Evolutionary conservation across 2,888 invertebrate genomes (phyloP), one percentile per base, ranked within the genome.

Genomic region (Sesamia inferens): DNA sequence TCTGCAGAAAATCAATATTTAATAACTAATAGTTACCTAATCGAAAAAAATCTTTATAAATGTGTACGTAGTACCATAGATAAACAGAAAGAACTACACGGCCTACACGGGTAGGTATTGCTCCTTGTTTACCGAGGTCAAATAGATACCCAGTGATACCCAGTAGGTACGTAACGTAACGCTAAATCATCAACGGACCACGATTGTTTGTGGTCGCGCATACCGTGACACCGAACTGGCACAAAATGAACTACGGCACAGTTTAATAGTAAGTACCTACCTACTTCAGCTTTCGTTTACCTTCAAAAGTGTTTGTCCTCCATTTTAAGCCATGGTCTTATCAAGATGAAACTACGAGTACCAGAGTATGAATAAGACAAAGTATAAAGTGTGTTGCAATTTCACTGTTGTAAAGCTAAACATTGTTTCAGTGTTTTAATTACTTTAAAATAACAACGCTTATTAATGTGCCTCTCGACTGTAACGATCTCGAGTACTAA

Each of bases 181-280:
- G 44, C 73, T 51, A 82, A 78, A 68, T 67, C 82, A 80, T 68
- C 82, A 72, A 63, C 44, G 68, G 11, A 80, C 80, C 79, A 73
- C 80, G 78, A 80, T 71, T 80, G 79, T 82, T 80, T 82, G 80
- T 82, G 80, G 80, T 80, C 55, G 54, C 68, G 51, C 72, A 78
- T 69, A 78, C 80, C 83, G 66, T 78, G 82, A 69, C 79, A 69
- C 44, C 59, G 58, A 80, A 78, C 65, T 65, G 58, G 79, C 68
- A 82, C 61, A 51, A 66, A 65, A 63, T 62, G 65, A 77, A 61
- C 59, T n/a, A 64, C 7, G 51, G 22, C 55, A 63, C 44, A 24
- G 31, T 59, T 61, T 72, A 42, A 51, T 66, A 44, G 22, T 64
- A 8, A 24, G 47, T 71, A 59, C 22, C 19, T 58, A 55, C 13